A percentile compares a stretch with the other conserved stretches of the same genome.
Conservation (phyloP, 2,113 vertebrate species). For the Crotalus horridus region DNA sequence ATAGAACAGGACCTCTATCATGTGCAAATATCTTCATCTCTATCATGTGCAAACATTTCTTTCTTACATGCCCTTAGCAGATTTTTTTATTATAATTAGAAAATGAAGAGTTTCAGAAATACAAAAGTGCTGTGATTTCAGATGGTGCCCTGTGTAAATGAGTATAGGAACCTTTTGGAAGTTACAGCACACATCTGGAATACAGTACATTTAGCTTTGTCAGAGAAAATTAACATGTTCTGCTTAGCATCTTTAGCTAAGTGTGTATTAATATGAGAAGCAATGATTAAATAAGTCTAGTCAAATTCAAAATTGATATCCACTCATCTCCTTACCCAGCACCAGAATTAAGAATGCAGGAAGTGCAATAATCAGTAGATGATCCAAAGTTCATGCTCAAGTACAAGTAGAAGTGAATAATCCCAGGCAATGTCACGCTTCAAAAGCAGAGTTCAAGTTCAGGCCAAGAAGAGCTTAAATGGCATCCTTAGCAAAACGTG, state of each 20-base stretch:
- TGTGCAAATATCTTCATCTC: conserved; percentile 4
- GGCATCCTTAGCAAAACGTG: background rate
- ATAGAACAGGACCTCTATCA: conserved; percentile 46
- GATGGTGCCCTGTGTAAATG: background rate
- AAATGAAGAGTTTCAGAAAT: background rate
- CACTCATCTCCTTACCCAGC: background rate
- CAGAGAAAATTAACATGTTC: background rate
- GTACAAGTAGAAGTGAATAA: background rate
- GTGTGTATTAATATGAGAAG: background rate
- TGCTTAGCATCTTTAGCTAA: background rate
- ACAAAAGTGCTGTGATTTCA: background rate
- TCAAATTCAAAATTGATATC: background rate
- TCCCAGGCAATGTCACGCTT: background rate
- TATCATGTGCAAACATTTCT: conserved; percentile 46
- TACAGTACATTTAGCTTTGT: background rate
- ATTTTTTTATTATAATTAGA: conserved; percentile 17
- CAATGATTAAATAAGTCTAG: background rate
- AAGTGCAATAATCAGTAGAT: background rate
- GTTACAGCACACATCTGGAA: background rate
- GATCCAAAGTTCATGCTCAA: background rate
- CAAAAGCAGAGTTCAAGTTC: background rate
- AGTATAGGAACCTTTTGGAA: background rate
- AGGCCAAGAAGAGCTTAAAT: background rate
- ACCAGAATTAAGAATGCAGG: background rate
- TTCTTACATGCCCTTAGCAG: conserved; percentile 26